Base-by-base conservation (phyloP, 2,113 vertebrate species). In the Australoheros scitulus region DNA sequence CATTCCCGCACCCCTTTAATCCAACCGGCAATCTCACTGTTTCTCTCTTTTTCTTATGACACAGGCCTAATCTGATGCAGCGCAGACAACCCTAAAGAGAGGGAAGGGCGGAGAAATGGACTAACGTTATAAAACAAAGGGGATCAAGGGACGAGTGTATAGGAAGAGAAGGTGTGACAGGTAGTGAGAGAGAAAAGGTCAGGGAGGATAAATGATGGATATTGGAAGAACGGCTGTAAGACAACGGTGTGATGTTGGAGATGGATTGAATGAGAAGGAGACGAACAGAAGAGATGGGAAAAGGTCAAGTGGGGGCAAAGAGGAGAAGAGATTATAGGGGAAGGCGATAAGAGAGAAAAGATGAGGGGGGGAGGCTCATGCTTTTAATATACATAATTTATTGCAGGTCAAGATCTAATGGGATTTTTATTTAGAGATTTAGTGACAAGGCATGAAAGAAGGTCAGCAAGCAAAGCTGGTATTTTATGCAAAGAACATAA, bases 1-100 rank as follows among this genome's bases (percentile, higher is more conserved):
- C 88, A 90, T 94, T 93, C 86, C 90, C 18, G 59, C 87, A 79
- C 75, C 61, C 72, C 56, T 83, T 87, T 94, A 95, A 95, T 95
- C 94, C 92, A 88, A 77, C 76, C 20, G n/a, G 82, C 91, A 94
- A 94, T 93, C 92, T 93, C 89, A 80, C 86, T 84, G 82, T 75
- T 60, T 88, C 86, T 85, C 84, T 86, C 85, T 84, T 47, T 86
- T 89, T 83, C 89, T 91, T 88, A 79, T 89, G 91, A 93, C 88
- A 74, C 84, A 58, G 79, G 90, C 68, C 68, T 94, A 95, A 95
- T 94, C 94, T 93, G 90, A 88, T 82, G 6, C 34, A 38, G 88
- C 43, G 52, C 58, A 76, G 87, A 72, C 79, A 63, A 89, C 68
- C 68, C 75, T 10, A 36, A 41, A 52, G 83, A 29, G 34, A 75